Conservation (phyloP, 2,888 invertebrate species). For the Lithophane leautieri region DNA sequence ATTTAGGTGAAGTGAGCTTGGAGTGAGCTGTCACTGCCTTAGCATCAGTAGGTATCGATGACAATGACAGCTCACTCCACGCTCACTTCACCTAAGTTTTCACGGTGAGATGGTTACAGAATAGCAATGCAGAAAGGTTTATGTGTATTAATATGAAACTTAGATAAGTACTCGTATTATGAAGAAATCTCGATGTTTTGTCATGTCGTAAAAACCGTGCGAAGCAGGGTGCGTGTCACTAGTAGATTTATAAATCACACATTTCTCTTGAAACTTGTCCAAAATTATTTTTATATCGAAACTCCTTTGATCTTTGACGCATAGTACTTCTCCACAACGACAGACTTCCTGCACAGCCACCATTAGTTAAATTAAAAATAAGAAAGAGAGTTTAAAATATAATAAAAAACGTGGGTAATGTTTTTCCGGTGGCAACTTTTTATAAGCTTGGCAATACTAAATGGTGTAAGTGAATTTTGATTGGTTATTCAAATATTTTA, state of each 20-base stretch:
- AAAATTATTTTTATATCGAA: constrained; percentile 57
- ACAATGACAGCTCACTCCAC: no score
- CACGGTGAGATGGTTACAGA: no score
- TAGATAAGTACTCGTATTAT: no score
- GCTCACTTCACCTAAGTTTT: no score
- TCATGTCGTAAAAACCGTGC: not conserved
- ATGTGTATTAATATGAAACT: not conserved
- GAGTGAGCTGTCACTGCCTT: no score
- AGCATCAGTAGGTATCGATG: no score
- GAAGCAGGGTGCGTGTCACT: not conserved
- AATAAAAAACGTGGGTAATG: constrained; percentile 35
- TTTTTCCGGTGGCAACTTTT: constrained; percentile 58
- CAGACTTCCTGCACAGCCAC: constrained; percentile 59
- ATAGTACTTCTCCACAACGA: constrained; percentile 32
- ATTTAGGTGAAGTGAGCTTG: no score
- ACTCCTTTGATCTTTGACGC: constrained; percentile 60
- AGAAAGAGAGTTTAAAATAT: constrained; percentile 57
- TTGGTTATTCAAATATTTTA: constrained; percentile 52
- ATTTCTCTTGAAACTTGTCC: constrained; percentile 61
- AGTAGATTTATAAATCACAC: constrained; percentile 25
- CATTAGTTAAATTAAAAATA: constrained; percentile 51
- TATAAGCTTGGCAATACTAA: constrained; percentile 58
- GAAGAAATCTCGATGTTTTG: not conserved
- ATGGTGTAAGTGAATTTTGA: constrained; percentile 52
- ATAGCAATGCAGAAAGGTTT: no score